Percentiles rank a stretch among this genome's conserved stretches.
These are phyloP conservation scores for Lineus longissimus DNA, from an alignment of 1,140 invertebrate genomes.

Conservation along the genomic window DNA sequence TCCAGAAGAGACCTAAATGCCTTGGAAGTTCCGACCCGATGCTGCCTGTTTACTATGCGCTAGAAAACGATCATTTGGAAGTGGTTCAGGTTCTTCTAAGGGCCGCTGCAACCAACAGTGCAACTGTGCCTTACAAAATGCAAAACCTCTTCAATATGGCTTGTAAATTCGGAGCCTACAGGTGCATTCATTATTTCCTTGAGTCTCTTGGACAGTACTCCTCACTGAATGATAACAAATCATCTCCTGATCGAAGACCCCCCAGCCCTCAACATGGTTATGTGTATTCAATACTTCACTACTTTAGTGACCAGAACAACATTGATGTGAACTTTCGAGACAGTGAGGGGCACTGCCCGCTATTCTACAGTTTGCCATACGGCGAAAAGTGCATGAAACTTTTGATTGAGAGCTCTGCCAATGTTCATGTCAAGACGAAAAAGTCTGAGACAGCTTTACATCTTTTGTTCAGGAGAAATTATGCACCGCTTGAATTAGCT, in stretches of 20 bases:
- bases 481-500: slow-evolving; percentile 40
- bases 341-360: slow-evolving; percentile 37
- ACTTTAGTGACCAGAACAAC: slow-evolving; percentile 26
- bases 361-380: slow-evolving; percentile 42
- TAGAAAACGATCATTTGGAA: slow-evolving; percentile 29
- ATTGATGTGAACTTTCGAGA: slow-evolving; percentile 29
- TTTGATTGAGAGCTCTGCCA: slow-evolving; percentile 39
- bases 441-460: slow-evolving; percentile 44
- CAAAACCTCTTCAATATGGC: slow-evolving; percentile 34
- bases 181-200: slow-evolving; percentile 37
- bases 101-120: slow-evolving; percentile 12
- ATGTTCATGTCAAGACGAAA: slow-evolving; percentile 30
- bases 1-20: slow-evolving; percentile 6
- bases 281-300: not conserved
- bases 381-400: slow-evolving; percentile 36
- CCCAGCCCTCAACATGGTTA: not conserved
- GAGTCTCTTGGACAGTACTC: not conserved
- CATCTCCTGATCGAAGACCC: not conserved
- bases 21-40: slow-evolving; percentile 16
- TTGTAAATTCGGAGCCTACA: slow-evolving; percentile 33
- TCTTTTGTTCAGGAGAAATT: slow-evolving; percentile 39
- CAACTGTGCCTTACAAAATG: not conserved
- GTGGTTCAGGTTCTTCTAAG: slow-evolving; percentile 32
- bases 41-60: slow-evolving; percentile 30
- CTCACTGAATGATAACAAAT: not conserved